Evolutionary conservation across 2,113 vertebrate species (phyloP).

Genomic region (Raphicerus campestris): DNA sequence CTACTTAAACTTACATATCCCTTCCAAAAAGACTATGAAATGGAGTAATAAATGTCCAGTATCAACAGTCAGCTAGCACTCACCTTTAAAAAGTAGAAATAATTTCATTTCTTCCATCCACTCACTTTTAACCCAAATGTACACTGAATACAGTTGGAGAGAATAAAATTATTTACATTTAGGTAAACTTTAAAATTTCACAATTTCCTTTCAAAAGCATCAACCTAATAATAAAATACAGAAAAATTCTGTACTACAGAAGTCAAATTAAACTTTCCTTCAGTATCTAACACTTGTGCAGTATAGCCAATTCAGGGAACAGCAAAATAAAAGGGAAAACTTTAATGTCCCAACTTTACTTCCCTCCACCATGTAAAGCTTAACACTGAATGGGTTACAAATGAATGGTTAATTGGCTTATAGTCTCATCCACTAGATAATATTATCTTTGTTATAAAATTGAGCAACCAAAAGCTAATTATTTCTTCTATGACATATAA

Average conservation of each 20-base stretch:
- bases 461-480: neutral
- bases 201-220: neutral
- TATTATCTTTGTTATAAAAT: neutral
- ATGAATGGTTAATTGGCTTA: neutral
- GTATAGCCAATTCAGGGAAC: neutral
- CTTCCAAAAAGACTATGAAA: slow-evolving; percentile 8
- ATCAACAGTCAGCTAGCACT: neutral
- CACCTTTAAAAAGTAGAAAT: neutral
- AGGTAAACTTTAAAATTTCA: slow-evolving; percentile 12
- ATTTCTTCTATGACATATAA: neutral
- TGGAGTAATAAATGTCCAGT: neutral
- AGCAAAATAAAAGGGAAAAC: neutral
- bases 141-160: neutral
- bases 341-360: neutral
- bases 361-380: neutral
- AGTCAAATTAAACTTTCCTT: slow-evolving; percentile 7
- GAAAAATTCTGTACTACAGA: neutral
- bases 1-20: neutral
- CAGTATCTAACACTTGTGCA: neutral
- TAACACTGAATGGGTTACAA: neutral
- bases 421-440: neutral
- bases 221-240: neutral
- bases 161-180: neutral
- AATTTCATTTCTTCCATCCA: neutral
- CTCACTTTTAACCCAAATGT: slow-evolving; percentile 9